Percentiles rank a stretch among this genome's conserved stretches.
Evolutionary conservation across 1,140 invertebrate genomes (phyloP).

Genomic region (Meloidogyne hapla): DNA sequence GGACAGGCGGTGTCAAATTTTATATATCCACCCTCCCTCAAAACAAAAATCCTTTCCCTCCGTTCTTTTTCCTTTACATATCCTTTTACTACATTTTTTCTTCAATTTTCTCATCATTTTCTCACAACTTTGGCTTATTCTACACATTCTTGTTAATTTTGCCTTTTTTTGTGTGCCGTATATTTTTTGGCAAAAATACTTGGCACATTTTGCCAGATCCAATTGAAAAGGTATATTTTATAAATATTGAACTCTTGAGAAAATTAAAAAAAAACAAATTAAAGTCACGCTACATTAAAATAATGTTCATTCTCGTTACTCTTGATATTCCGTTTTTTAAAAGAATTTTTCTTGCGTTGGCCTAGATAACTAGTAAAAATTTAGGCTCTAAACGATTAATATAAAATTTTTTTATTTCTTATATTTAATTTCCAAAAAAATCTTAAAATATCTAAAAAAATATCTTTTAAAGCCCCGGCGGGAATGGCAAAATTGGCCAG

Average conservation of each 20-base stretch:
- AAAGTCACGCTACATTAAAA: too few species aligned
- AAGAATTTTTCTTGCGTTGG: too few species aligned
- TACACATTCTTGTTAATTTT: neutral
- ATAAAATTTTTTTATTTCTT: neutral
- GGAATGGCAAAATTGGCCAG: conserved; percentile 11
- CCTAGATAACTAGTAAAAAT: too few species aligned
- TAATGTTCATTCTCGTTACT: too few species aligned
- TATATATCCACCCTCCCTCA: neutral
- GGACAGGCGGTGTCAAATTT: neutral
- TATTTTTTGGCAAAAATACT: conserved; percentile 3
- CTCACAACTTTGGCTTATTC: neutral
- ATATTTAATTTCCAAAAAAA: too few species aligned
- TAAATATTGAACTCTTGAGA: too few species aligned
- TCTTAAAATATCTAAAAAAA: neutral
- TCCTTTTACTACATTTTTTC: conserved; percentile 3
- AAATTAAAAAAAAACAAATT: too few species aligned
- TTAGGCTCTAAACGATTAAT: too few species aligned
- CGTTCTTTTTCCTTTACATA: conserved; percentile 1
- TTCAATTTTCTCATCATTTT: too few species aligned
- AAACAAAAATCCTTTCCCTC: neutral
- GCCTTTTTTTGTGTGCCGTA: neutral
- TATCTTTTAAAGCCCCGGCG: neutral
- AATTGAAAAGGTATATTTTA: neutral
- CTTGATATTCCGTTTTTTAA: too few species aligned
- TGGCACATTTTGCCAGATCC: neutral